Conservation (phyloP, 2,113 vertebrate species). For the Mohoua ochrocephala region DNA sequence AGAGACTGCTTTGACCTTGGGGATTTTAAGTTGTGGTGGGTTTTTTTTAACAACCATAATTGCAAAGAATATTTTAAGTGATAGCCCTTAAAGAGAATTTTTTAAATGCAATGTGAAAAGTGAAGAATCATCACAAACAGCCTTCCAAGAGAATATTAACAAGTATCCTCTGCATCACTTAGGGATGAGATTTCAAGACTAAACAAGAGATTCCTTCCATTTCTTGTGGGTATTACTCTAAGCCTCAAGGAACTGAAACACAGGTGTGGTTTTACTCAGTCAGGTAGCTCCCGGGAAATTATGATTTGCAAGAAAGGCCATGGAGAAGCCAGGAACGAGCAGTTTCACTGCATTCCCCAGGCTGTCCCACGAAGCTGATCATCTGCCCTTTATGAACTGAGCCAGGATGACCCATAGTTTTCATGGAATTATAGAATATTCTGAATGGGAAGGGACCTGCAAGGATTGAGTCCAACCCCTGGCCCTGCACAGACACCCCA, state of each 20-base stretch:
- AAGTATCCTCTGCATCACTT: background rate
- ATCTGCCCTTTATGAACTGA: fast-evolving
- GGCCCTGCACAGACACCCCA: fast-evolving
- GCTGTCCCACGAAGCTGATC: background rate
- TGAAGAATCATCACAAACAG: background rate
- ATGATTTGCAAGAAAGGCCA: background rate
- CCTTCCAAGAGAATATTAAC: constrained; percentile 6
- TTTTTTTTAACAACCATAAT: background rate
- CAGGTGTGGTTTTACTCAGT: background rate
- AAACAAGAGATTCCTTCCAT: background rate
- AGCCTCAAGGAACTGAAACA: background rate
- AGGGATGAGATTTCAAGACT: background rate
- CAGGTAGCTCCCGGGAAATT: background rate
- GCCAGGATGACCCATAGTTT: fast-evolving
- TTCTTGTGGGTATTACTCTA: background rate
- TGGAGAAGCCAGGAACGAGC: background rate
- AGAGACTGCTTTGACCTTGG: constrained; percentile 56
- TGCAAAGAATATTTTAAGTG: constrained; percentile 26
- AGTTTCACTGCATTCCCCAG: background rate
- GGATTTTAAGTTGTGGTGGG: background rate
- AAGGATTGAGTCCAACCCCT: background rate
- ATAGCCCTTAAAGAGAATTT: background rate
- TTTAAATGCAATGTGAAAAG: background rate
- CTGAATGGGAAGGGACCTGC: background rate
- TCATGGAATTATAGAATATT: background rate